These are phyloP conservation scores for Trypoxylon attenuatum DNA, from an alignment of 2,888 invertebrate genomes.

Conservation along the genomic window DNA sequence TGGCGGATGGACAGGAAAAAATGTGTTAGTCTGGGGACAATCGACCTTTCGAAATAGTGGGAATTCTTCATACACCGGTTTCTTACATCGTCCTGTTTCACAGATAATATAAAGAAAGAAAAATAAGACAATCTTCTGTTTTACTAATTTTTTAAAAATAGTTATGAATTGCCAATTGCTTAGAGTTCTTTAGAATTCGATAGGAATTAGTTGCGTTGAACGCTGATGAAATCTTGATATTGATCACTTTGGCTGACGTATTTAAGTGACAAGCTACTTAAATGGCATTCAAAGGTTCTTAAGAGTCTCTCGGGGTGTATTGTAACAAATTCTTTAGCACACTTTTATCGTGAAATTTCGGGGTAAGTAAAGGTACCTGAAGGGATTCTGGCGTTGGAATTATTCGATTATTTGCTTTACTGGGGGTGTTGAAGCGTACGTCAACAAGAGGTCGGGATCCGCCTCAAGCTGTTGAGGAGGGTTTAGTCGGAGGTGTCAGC, in stretches of 20 bases:
- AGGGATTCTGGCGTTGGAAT: conserved; percentile 29
- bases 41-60: conserved; percentile 42
- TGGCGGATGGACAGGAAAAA: conserved; percentile 47
- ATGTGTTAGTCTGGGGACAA: conserved; percentile 52
- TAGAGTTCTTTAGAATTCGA: no score
- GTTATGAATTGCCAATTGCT: neutral
- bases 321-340: neutral
- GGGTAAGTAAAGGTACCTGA: conserved; percentile 9
- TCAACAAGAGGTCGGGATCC: conserved; percentile 58
- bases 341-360: neutral
- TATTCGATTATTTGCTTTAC: conserved; percentile 49
- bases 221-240: neutral
- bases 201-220: neutral
- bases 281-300: neutral
- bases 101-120: no score
- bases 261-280: neutral
- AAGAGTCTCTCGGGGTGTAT: no score
- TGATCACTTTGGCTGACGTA: neutral
- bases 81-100: no score
- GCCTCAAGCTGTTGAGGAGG: conserved; percentile 64
- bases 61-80: no score
- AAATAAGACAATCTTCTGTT: no score
- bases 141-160: no score
- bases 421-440: conserved; percentile 65
- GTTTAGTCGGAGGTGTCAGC: conserved; percentile 63